A percentile compares a stretch with the other conserved stretches of the same genome.
Evolutionary conservation across 2,113 vertebrate species (phyloP).

Genomic region (Malurus melanocephalus): DNA sequence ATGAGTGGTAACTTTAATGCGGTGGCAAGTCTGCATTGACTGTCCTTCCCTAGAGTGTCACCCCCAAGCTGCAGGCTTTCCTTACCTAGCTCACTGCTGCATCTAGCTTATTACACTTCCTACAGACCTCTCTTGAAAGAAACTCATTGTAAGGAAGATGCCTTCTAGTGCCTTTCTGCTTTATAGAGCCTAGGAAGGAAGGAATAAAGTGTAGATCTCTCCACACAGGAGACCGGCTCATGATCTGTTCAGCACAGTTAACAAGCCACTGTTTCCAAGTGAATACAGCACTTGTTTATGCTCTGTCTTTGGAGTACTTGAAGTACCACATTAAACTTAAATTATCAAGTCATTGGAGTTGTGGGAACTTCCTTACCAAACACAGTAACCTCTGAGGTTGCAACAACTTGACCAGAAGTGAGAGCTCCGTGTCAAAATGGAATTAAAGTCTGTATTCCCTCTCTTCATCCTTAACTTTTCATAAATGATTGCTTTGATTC

Average conservation of each 20-base stretch:
- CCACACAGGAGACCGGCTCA: not conserved
- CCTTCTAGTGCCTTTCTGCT: not conserved
- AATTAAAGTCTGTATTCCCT: not conserved
- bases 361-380: not conserved
- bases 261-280: not conserved
- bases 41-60: not conserved
- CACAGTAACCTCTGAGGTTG: not conserved
- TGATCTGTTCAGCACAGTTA: not conserved
- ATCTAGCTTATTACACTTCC: not conserved
- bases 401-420: not conserved
- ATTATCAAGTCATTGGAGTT: not conserved
- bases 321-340: not conserved
- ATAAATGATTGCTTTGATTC: not conserved
- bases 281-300: not conserved
- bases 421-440: not conserved
- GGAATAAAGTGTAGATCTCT: not conserved
- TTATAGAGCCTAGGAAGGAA: not conserved
- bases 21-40: not conserved
- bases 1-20: not conserved
- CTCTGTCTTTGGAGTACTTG: not conserved
- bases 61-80: not conserved
- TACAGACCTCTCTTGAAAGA: not conserved
- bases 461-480: not conserved
- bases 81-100: not conserved
- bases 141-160: not conserved